Evolutionary conservation across 2,797 vertebrate species (phyloP).

Genomic region (Neostethus bicornis): DNA sequence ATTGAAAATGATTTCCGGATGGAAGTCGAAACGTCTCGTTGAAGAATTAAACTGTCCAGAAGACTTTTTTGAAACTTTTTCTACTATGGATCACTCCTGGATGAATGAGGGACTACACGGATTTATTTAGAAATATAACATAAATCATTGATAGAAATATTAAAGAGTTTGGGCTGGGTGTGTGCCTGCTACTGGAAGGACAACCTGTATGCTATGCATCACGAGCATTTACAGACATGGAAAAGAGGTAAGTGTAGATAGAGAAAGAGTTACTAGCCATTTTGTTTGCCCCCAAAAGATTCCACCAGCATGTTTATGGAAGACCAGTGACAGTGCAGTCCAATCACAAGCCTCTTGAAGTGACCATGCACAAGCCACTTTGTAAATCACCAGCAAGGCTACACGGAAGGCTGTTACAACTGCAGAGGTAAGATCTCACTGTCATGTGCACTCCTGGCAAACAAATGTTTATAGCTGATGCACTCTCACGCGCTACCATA

Average conservation of each 20-base stretch:
- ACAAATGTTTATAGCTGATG: background rate
- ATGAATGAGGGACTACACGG: too few relatives aligned
- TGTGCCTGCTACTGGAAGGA: background rate
- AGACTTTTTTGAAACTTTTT: too few relatives aligned
- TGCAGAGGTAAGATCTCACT: background rate
- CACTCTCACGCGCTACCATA: background rate
- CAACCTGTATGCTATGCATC: too few relatives aligned
- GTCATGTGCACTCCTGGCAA: background rate
- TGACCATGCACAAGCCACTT: background rate
- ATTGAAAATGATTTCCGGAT: too few relatives aligned
- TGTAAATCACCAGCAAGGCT: background rate
- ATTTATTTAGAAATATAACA: too few relatives aligned
- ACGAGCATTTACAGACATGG: background rate
- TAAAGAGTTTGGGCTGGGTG: too few relatives aligned
- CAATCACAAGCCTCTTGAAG: background rate
- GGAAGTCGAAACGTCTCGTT: too few relatives aligned
- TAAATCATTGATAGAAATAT: too few relatives aligned
- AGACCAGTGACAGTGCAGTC: conserved; percentile 1
- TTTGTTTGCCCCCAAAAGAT: background rate
- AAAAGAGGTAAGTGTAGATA: background rate
- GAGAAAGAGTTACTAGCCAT: background rate
- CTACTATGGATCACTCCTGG: too few relatives aligned
- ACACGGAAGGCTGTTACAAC: background rate
- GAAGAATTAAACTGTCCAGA: too few relatives aligned
- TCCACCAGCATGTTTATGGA: background rate